Base-by-base conservation (phyloP, 2,888 invertebrate species). In the Tetragnatha montana region DNA sequence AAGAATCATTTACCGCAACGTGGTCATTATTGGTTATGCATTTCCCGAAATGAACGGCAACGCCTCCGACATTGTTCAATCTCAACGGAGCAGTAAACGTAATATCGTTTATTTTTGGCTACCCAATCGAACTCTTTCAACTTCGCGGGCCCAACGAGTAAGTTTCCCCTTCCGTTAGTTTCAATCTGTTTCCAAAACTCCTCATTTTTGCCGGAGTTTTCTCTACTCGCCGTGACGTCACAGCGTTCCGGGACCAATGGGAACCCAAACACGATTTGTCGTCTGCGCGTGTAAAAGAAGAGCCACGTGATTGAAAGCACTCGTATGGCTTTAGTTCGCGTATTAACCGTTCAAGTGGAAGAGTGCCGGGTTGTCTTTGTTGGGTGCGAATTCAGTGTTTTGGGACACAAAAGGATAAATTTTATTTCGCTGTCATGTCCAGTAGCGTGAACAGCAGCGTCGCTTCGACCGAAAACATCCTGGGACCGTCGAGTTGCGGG, bases 321-420 rank as follows among this genome's bases (percentile, higher is more conserved):
- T 88, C 79, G 71, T 88, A 88, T 82, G 87, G 87, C 87, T 88
- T 88, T 88, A 88, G 82, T 82, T 78, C 87, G 60, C 35, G 82
- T 82, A 78, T 88, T 82, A 88, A 88, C 70, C 71, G 82, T 51
- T 22, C 51, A 71, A 82, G 82, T 82, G 87, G 78, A 82, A 81
- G 70, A n/a, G 81, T 51, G 35, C 21, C 21, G 51, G 47, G 73
- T 70, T 21, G 49, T 22, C 51, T 35, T 71, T 21, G 47, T 50
- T 78, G 21, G 70, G 71, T 78, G 71, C 78, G 70, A 49, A 70
- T 70, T 75, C 50, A 70, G 71, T 85, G 71, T 78, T 85, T 78
- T 14, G n/a, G 4, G 35, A 50, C 19, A 21, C 14, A 35, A 78
- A 35, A 14, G 50, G 71, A 51, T 49, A 47, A 50, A 35, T 35